phyloP scores from a whole-genome alignment of 2,113 vertebrate species.

The Antechinus stuartii region DNA sequence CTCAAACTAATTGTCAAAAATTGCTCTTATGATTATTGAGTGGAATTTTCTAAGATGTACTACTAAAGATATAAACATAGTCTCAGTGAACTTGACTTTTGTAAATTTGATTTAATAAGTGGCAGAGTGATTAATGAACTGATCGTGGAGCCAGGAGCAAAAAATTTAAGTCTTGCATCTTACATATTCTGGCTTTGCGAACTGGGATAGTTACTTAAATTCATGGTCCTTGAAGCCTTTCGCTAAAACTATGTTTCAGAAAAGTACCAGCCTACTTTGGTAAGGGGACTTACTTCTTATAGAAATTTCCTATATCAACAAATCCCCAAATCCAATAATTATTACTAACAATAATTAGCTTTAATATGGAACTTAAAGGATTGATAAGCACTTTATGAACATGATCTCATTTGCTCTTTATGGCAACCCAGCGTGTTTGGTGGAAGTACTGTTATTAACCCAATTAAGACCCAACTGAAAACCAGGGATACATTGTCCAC shows the following conservation, averaged over 20 bases:
- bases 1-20: background rate
- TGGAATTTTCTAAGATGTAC: background rate
- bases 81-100: background rate
- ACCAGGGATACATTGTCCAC: background rate
- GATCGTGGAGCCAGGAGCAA: background rate
- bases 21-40: background rate
- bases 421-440: background rate
- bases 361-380: background rate
- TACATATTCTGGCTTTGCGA: background rate
- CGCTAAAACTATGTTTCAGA: background rate
- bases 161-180: background rate
- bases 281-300: background rate
- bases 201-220: background rate
- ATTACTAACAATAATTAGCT: background rate
- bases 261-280: background rate
- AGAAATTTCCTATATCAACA: background rate
- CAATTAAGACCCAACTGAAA: background rate
- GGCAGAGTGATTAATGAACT: background rate
- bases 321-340: background rate
- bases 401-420: background rate
- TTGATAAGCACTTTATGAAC: background rate
- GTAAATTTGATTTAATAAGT: background rate
- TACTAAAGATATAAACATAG: background rate
- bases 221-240: background rate
- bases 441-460: no score